Base-by-base conservation (phyloP, 2,797 vertebrate species). In the Ataeniobius toweri region DNA sequence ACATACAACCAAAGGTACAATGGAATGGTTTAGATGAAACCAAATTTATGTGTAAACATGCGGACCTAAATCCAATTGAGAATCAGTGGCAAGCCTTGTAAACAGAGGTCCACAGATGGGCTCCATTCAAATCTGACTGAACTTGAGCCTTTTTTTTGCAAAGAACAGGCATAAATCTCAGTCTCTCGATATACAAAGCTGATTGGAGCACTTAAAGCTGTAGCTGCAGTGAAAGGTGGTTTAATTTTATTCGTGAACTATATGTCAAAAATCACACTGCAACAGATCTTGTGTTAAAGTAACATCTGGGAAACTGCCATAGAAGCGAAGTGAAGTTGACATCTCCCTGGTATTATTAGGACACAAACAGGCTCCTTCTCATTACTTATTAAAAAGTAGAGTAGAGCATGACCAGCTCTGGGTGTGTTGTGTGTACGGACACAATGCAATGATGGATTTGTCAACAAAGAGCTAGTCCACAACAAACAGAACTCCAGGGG, bases 381-480 rank as follows among this genome's bases (percentile, higher is more conserved):
- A 36, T 36, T 36, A 36, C 36, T 36, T 36, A 36, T 36, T 36
- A 36, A 36, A 22, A 75, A 16, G 39, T 12, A 56, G 44, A 46
- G 9, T 2, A 46, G 41, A 10, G 41, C 51, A 24, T 39, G 46
- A 7, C 39, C n/a, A 39, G 53, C 6, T 18, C 20, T 46, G 83
- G 86, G 85, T 36, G 86, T 89, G 85, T 82, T 71, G 0, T 83
- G 84, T 88, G 87, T 87, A 74, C 26, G 24, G 58, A 74, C 69
- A 76, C 16, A 53, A 20, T 53, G 4, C 56, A 58, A 58, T 51
- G 69, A 73, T 16, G 80, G 53, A 67, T 48, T 76, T 41, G 81
- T 85, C 82, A 90, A 92, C 91, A 91, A 85, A 83, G 74, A 83
- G 74, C 75, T 77, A 77, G 81, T 85, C 79, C 80, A 55, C 51